These are phyloP conservation scores for Damaliscus lunatus DNA, from an alignment of 2,113 vertebrate species.

Conservation along the genomic window DNA sequence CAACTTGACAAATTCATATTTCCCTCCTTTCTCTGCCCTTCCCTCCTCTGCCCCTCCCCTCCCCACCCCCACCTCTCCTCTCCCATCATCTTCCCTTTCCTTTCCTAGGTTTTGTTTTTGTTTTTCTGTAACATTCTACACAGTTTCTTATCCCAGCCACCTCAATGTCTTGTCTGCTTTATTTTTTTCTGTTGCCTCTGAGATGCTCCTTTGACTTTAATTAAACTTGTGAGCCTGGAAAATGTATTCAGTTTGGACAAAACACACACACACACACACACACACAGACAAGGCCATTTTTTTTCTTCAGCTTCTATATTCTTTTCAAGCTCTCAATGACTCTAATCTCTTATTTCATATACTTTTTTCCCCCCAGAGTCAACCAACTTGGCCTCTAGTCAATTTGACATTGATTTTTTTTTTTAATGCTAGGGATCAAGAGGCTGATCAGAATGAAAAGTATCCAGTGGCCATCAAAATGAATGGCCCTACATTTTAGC, in stretches of 20 bases:
- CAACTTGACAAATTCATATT: not conserved
- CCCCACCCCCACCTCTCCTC: too few species aligned
- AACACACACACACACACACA: not conserved
- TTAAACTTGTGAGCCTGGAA: slow-evolving; percentile 65
- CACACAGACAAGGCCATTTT: not conserved
- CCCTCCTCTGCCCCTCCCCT: too few species aligned
- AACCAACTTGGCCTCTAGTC: slow-evolving; percentile 39
- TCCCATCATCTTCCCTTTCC: not conserved
- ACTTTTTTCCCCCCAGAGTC: not conserved
- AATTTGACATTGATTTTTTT: not conserved
- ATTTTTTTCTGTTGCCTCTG: slow-evolving; percentile 58
- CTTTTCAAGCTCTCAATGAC: not conserved
- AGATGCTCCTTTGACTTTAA: slow-evolving; percentile 74
- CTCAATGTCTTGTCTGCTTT: not conserved
- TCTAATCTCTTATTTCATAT: slow-evolving; percentile 37
- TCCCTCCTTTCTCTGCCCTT: not conserved
- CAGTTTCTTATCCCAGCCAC: not conserved
- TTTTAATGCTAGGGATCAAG: not conserved
- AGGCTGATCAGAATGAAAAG: slow-evolving; percentile 18
- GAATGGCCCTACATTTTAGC: slow-evolving; percentile 7
- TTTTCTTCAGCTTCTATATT: not conserved
- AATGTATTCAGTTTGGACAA: slow-evolving; percentile 37
- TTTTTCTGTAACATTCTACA: not conserved
- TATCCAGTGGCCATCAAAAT: slow-evolving; percentile 24
- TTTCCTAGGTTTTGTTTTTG: not conserved